A percentile compares a stretch with the other conserved stretches of the same genome.
Evolutionary conservation across 2,888 invertebrate genomes (phyloP).

Genomic region (Torymus auratus): DNA sequence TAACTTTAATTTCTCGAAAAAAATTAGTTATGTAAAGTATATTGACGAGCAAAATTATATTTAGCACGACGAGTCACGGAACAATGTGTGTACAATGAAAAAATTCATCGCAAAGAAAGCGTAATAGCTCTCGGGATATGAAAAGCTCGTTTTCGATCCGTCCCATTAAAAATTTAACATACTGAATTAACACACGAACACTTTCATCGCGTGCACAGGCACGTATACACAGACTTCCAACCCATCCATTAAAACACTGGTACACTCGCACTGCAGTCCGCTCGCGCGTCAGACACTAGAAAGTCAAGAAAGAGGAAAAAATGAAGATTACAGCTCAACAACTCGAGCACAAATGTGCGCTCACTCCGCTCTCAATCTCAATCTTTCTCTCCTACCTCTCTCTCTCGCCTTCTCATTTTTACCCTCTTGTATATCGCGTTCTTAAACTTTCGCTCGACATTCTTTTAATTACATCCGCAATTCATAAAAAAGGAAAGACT

Average conservation of each 20-base stretch:
- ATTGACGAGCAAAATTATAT: too few relatives aligned
- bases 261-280: not conserved
- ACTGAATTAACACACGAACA: not conserved
- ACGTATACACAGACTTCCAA: not conserved
- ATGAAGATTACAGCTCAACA: conserved; percentile 42
- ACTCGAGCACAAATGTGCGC: conserved; percentile 30
- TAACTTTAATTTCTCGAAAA: too few relatives aligned
- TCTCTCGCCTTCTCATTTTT: not conserved
- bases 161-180: too few relatives aligned
- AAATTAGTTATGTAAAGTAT: too few relatives aligned
- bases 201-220: not conserved
- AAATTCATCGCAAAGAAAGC: too few relatives aligned
- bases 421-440: conserved; percentile 26
- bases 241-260: conserved; percentile 13
- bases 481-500: not conserved
- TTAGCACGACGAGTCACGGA: too few relatives aligned
- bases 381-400: conserved; percentile 31
- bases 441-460: conserved; percentile 3
- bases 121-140: too few relatives aligned
- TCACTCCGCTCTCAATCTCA: conserved; percentile 21
- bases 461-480: not conserved
- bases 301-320: conserved; percentile 36
- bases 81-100: too few relatives aligned
- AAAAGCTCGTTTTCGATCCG: too few relatives aligned
- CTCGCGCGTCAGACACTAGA: conserved; percentile 9